Evolutionary conservation across 2,113 vertebrate species (phyloP).

Genomic region (Odontophorus gujanensis): DNA sequence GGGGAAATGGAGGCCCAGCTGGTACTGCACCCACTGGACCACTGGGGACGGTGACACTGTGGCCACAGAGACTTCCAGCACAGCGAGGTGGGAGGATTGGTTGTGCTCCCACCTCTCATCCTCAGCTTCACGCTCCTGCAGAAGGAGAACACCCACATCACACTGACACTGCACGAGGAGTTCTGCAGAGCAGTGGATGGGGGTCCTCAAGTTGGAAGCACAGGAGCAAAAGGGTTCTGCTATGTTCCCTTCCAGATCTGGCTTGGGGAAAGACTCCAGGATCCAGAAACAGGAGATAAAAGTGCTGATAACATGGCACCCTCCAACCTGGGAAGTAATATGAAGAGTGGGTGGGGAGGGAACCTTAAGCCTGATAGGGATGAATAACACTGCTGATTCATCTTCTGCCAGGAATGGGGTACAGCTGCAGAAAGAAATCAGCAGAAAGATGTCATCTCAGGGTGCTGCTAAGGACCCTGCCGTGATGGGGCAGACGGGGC

Average conservation of each 20-base stretch:
- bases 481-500: too few relatives aligned
- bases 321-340: background rate
- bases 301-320: background rate
- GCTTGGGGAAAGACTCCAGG: background rate
- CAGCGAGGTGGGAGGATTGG: background rate
- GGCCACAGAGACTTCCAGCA: background rate
- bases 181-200: background rate
- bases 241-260: too few relatives aligned
- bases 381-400: background rate
- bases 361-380: background rate
- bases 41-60: background rate
- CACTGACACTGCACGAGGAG: background rate
- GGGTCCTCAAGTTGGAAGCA: background rate
- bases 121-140: background rate
- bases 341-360: background rate
- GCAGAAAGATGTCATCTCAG: too few relatives aligned
- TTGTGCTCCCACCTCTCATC: background rate
- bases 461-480: background rate
- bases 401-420: background rate
- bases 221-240: background rate
- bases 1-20: background rate
- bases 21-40: background rate
- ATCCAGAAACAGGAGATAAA: background rate
- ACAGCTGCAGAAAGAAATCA: background rate
- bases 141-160: background rate